Conservation (phyloP, 2,888 invertebrate species). For the Lochmaea capreae region DNA sequence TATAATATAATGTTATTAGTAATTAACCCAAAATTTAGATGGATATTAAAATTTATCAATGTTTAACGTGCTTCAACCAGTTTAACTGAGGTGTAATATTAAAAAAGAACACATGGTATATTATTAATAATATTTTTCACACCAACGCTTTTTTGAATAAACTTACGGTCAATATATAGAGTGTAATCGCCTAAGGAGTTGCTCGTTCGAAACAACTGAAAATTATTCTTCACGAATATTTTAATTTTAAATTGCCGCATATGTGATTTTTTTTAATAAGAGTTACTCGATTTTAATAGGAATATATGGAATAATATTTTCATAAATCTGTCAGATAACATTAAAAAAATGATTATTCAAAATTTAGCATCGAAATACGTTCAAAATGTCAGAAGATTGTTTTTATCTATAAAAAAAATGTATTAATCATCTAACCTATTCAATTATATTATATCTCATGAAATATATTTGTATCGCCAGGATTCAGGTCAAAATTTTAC, state of each 20-base stretch:
- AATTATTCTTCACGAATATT: slow-evolving; percentile 3
- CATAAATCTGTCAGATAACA: slow-evolving; percentile 5
- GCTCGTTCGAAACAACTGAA: slow-evolving; percentile 21
- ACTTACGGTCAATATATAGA: not conserved
- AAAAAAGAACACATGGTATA: not conserved
- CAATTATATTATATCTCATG: too few relatives aligned
- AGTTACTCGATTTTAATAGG: not conserved
- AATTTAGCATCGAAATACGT: not conserved
- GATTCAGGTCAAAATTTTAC: too few relatives aligned
- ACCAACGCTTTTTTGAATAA: not conserved
- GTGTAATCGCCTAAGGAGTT: slow-evolving; percentile 28
- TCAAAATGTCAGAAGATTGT: not conserved
- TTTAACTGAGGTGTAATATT: too few relatives aligned
- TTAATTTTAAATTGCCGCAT: slow-evolving; percentile 7
- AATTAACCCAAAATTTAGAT: too few relatives aligned
- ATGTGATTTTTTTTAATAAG: not conserved
- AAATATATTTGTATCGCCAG: too few relatives aligned
- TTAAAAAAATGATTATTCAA: not conserved
- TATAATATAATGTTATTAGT: too few relatives aligned
- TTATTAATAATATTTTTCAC: not conserved
- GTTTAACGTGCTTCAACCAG: too few relatives aligned
- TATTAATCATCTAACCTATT: too few relatives aligned
- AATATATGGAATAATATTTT: slow-evolving; percentile 2
- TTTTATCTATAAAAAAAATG: too few relatives aligned
- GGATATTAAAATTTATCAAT: too few relatives aligned